Conservation (phyloP, 2,113 vertebrate species). For the Petromus typicus region DNA sequence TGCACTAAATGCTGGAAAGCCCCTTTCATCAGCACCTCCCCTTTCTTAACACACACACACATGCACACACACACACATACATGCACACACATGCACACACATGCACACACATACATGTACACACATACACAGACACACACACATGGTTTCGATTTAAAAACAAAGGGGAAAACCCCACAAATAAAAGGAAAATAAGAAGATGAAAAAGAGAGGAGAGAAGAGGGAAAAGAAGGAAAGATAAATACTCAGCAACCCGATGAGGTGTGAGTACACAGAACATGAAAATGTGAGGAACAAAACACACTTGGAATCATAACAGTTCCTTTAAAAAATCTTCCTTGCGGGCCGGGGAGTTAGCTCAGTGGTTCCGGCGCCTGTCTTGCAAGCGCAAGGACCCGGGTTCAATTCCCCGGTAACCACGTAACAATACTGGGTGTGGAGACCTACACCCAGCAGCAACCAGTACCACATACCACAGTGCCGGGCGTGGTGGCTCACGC, state of each 20-base stretch:
- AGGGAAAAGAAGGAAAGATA: not conserved
- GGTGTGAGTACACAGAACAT: not conserved
- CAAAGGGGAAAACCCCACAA: slow-evolving; percentile 16
- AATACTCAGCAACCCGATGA: not conserved
- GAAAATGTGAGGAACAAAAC: not conserved
- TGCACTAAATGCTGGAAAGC: slow-evolving; percentile 58
- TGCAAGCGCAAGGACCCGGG: too few species aligned
- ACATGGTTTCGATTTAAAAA: slow-evolving; percentile 31
- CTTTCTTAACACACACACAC: not conserved
- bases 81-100: too few species aligned
- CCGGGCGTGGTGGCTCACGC: too few species aligned
- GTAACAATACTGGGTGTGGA: too few species aligned
- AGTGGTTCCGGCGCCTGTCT: too few species aligned
- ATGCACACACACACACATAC: not conserved
- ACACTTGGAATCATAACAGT: not conserved
- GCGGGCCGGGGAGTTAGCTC: too few species aligned
- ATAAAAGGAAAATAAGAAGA: not conserved
- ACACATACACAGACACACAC: not conserved
- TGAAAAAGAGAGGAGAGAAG: not conserved
- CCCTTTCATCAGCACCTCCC: not conserved
- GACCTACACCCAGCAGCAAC: too few species aligned
- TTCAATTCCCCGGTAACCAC: too few species aligned
- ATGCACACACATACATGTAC: not conserved
- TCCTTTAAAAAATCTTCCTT: too few species aligned
- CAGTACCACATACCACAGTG: too few species aligned